Evolutionary conservation across 2,797 vertebrate genomes (phyloP), one percentile per base, ranked within the genome.

Genomic region (Melanitta fusca): DNA sequence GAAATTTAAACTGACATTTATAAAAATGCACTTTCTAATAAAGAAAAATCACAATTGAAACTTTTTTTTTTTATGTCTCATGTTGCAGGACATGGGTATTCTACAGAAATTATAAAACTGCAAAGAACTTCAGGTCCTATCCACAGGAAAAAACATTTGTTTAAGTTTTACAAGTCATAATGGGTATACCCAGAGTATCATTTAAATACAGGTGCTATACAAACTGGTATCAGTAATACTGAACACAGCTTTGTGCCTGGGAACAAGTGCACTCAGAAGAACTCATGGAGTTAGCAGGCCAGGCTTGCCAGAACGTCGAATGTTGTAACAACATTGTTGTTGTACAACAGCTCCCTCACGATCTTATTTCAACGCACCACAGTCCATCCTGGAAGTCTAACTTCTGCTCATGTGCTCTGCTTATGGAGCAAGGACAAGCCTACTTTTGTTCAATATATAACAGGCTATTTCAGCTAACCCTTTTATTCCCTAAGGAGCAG

Each of bases 391-490:
- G 49, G 6, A 51, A 75, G 56, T n/a, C 22, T 45, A 81, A 69
- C 53, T 90, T 95, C 81, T 78, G 34, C 28, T n/a, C 19, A 43
- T 54, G 15, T 15, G 36, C 36, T 85, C 62, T 70, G 22, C 13
- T 75, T 60, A 39, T 8, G 39, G 14, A 95, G 68, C 34, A 78
- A 83, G 4, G 10, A 43, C 25, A 95, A 87, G 56, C 15, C 36
- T 75, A 57, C 16, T 80, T 82, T 64, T 66, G 91, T 17, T 56
- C 30, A 82, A 53, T 79, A 80, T 57, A 68, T 43, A 91, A n/a
- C 74, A 79, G 7, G 8, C 16, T 49, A 6, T 58, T 80, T 51
- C 70, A 57, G 25, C 17, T 17, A 77, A 32, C 17, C 9, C 3
- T 54, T 85, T 77, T 22, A 61, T 20, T 49, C 62, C 60, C 36